These are phyloP conservation scores for Perca fluviatilis DNA, from an alignment of 2,113 vertebrate species.

Conservation along the genomic window DNA sequence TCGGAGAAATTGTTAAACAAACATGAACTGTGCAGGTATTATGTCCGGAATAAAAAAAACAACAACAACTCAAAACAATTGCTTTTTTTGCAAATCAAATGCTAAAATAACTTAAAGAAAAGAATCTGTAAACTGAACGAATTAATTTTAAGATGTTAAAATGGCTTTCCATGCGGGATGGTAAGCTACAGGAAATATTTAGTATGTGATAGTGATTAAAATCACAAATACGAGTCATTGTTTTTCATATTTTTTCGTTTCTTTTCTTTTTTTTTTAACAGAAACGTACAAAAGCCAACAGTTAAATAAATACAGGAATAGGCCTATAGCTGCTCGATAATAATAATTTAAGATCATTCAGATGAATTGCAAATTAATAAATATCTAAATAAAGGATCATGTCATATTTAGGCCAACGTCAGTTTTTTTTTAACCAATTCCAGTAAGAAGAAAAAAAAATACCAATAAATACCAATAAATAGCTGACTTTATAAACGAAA, in stretches of 20 bases:
- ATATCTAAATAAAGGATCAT: not conserved
- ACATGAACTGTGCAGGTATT: slow-evolving; percentile 1
- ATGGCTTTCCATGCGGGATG: not conserved
- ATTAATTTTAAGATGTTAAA: not conserved
- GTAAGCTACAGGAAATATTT: not conserved
- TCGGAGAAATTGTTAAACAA: not conserved
- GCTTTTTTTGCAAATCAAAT: slow-evolving; percentile 8
- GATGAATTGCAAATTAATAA: not conserved
- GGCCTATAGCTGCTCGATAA: not conserved
- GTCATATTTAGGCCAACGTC: not conserved
- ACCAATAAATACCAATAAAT: not conserved
- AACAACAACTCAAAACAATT: not conserved
- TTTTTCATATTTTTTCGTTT: not conserved
- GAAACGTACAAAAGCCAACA: not conserved
- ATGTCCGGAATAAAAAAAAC: not conserved
- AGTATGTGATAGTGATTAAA: not conserved
- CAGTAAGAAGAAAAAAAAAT: not conserved
- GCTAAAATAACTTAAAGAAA: not conserved
- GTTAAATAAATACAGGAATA: not conserved
- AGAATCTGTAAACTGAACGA: not conserved
- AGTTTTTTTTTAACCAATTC: not conserved
- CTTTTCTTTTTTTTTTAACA: not conserved
- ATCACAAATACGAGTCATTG: not conserved
- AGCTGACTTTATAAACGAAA: slow-evolving; percentile 2
- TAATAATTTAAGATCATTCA: not conserved